These are phyloP conservation scores for Halichoeres trimaculatus DNA, from an alignment of 2,113 vertebrate genomes.

Conservation along the genomic window DNA sequence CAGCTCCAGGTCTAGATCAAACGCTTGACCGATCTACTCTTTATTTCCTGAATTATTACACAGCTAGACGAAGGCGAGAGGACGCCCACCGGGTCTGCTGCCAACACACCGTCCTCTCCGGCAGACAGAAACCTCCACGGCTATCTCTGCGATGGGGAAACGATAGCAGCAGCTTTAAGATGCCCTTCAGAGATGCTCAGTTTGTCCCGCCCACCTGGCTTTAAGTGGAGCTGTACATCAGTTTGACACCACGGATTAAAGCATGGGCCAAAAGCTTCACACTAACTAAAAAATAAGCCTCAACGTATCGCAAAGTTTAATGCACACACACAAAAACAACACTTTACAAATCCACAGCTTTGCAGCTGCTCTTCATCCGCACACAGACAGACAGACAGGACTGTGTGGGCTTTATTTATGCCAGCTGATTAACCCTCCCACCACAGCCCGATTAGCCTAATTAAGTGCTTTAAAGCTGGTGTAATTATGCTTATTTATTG, in stretches of 20 bases:
- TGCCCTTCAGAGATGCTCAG: slow-evolving; percentile 31
- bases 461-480: slow-evolving; percentile 32
- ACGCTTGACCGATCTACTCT: slow-evolving; percentile 23
- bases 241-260: slow-evolving; percentile 28
- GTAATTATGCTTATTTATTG: slow-evolving; percentile 53
- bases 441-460: slow-evolving; percentile 29
- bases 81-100: slow-evolving; percentile 34
- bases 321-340: too few species aligned
- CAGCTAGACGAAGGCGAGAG: slow-evolving; percentile 35
- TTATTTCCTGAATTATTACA: slow-evolving; percentile 50
- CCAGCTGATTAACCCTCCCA: slow-evolving; percentile 51
- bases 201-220: slow-evolving; percentile 19
- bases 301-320: too few species aligned
- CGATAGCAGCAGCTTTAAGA: slow-evolving; percentile 17
- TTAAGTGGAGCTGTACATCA: slow-evolving; percentile 24
- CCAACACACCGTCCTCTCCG: slow-evolving; percentile 34
- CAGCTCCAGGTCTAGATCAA: slow-evolving; percentile 16
- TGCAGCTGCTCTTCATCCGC: not conserved
- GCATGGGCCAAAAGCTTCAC: not conserved
- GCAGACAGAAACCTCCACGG: slow-evolving; percentile 3
- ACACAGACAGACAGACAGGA: slow-evolving; percentile 10
- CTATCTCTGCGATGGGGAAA: slow-evolving; percentile 7
- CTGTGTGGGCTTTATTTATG: slow-evolving; percentile 47
- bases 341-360: not conserved
- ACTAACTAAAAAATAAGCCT: not conserved